phyloP scores from a whole-genome alignment of 2,797 vertebrate species.

The Sebastes hubbsi region DNA sequence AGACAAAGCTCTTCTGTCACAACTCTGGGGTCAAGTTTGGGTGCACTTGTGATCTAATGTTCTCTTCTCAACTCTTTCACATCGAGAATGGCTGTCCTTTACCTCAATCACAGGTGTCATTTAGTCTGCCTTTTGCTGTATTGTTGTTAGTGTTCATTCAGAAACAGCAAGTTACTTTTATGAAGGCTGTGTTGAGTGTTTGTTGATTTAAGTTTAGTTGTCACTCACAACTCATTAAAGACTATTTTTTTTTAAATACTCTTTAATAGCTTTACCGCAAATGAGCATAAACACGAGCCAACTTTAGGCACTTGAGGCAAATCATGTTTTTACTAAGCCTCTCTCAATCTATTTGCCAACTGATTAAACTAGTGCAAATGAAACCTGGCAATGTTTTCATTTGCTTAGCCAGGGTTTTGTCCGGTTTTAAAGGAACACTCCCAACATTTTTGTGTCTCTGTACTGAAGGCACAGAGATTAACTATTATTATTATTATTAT shows the following conservation, averaged over 20 bases:
- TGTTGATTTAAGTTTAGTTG: neutral
- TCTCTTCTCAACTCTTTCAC: neutral
- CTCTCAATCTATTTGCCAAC: neutral
- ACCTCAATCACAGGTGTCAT: neutral
- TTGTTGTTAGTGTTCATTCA: neutral
- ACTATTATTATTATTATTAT: too few relatives aligned
- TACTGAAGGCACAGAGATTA: neutral
- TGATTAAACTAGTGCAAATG: neutral
- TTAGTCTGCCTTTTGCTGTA: neutral
- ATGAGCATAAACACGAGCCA: neutral
- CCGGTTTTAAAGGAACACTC: neutral
- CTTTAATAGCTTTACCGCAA: neutral
- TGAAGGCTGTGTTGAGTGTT: neutral
- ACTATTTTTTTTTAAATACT: neutral
- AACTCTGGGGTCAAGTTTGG: constrained; percentile 36
- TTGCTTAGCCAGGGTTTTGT: neutral
- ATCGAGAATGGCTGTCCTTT: neutral
- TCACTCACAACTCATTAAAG: neutral
- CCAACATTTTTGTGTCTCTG: neutral
- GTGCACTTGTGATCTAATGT: constrained; percentile 34
- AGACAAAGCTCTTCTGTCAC: constrained; percentile 56
- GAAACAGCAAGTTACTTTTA: neutral
- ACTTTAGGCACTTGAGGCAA: neutral
- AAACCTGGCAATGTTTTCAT: constrained; percentile 5
- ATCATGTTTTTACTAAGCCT: neutral